Evolutionary conservation across 2,888 invertebrate genomes (phyloP).

Genomic region (Xylocampa areola): DNA sequence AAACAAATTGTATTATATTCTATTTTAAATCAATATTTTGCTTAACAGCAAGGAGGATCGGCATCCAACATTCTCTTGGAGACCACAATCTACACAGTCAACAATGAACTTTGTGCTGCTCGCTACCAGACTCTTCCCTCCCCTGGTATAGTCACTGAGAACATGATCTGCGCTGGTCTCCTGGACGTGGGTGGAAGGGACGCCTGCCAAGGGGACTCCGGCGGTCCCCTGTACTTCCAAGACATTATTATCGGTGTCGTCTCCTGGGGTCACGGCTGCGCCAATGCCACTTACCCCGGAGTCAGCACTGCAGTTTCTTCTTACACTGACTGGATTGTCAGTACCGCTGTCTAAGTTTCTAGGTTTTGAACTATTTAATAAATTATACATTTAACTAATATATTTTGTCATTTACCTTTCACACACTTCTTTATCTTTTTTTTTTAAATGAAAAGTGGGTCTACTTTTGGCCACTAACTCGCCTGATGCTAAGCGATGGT

Average conservation of each 20-base stretch:
- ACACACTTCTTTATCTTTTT: background rate
- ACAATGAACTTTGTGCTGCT: constrained; percentile 21
- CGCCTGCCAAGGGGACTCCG: constrained; percentile 84
- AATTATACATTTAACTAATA: background rate
- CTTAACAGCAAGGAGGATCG: constrained; percentile 34
- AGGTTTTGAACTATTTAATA: background rate
- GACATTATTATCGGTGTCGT: constrained; percentile 79
- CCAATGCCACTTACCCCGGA: constrained; percentile 80
- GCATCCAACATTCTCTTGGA: constrained; percentile 35
- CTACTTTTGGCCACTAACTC: too few species aligned
- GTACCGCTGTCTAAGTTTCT: constrained; percentile 35
- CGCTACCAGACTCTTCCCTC: constrained; percentile 29
- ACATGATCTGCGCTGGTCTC: constrained; percentile 79
- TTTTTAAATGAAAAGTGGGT: too few species aligned
- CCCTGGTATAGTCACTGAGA: constrained; percentile 62
- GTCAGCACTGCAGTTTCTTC: constrained; percentile 79
- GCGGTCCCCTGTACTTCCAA: constrained; percentile 83
- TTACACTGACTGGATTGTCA: constrained; percentile 72
- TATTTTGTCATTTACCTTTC: background rate
- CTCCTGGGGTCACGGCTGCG: constrained; percentile 86
- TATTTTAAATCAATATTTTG: background rate
- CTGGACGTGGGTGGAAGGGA: constrained; percentile 69
- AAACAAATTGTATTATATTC: too few species aligned
- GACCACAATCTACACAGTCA: constrained; percentile 37
- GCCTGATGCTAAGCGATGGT: too few species aligned